These are phyloP conservation scores for Nebria brevicollis DNA, from an alignment of 2,888 invertebrate genomes.

Conservation along the genomic window DNA sequence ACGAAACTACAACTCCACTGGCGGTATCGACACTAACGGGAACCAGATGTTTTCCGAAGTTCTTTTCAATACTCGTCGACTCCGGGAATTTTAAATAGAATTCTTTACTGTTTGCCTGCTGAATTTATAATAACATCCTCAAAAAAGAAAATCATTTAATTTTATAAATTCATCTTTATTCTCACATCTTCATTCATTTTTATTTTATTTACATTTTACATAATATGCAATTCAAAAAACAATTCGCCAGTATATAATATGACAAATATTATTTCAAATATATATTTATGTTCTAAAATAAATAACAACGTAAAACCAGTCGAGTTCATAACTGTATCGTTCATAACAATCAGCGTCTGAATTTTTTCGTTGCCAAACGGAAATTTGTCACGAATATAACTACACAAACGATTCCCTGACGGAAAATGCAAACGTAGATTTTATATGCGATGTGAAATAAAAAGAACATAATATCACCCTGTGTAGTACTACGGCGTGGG, in stretches of 20 bases:
- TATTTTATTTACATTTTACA: too few relatives aligned
- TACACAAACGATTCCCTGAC: constrained; percentile 18
- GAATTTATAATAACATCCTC: not conserved
- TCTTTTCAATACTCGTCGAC: not conserved
- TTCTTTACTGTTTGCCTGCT: not conserved
- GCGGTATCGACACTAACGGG: not conserved
- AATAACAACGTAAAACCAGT: not conserved
- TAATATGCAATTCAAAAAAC: not conserved
- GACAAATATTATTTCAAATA: constrained; percentile 15
- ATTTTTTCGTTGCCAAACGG: constrained; percentile 26
- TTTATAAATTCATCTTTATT: too few relatives aligned
- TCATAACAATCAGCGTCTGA: constrained; percentile 40
- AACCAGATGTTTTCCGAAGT: not conserved
- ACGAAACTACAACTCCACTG: not conserved
- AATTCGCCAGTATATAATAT: not conserved
- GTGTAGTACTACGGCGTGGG: not conserved
- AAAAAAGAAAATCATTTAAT: too few relatives aligned
- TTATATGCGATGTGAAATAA: constrained; percentile 6
- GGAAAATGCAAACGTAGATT: constrained; percentile 26
- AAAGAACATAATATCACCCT: not conserved
- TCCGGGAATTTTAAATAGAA: not conserved
- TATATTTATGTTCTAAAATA: not conserved
- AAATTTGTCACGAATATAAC: constrained; percentile 33
- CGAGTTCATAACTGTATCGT: constrained; percentile 31
- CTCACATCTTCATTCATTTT: too few relatives aligned